Evolutionary conservation across 2,888 invertebrate species (phyloP).

Genomic region (Lasioglossum zephyrum): DNA sequence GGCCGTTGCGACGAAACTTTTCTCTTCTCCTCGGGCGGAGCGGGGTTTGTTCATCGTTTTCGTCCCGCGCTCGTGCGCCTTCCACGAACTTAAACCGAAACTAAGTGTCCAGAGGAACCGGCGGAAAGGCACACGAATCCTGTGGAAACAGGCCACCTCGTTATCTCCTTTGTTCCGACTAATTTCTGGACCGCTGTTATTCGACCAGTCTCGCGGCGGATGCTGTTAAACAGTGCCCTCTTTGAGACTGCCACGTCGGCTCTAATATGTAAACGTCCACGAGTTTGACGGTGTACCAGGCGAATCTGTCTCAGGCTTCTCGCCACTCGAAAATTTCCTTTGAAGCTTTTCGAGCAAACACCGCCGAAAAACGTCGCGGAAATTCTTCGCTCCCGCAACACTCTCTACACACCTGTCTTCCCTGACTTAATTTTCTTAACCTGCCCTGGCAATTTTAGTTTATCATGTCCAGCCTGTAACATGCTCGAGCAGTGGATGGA

Average conservation of each 20-base stretch:
- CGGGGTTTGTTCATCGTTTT: constrained; percentile 30
- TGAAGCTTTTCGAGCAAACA: neutral
- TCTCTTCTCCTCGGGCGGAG: neutral
- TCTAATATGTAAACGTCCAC: constrained; percentile 31
- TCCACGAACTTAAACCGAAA: constrained; percentile 63
- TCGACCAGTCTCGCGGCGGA: constrained; percentile 19
- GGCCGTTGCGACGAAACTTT: constrained; percentile 45
- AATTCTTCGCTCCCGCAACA: neutral
- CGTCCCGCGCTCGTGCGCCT: constrained; percentile 11
- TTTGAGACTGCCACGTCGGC: constrained; percentile 11
- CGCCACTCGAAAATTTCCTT: neutral
- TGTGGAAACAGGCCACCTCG: constrained; percentile 51
- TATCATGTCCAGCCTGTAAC: neutral
- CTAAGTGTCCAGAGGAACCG: constrained; percentile 52
- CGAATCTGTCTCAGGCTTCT: neutral
- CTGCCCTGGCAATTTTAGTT: neutral
- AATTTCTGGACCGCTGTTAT: constrained; percentile 59
- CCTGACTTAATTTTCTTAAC: neutral
- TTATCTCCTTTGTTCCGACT: constrained; percentile 51
- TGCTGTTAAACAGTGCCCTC: constrained; percentile 28
- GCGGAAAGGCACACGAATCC: constrained; percentile 41
- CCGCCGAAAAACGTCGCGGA: neutral
- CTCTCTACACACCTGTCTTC: neutral
- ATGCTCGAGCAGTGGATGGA: no score
- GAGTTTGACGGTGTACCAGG: neutral